Conservation (phyloP, 2,113 vertebrate genomes). For the Mellivora capensis region DNA sequence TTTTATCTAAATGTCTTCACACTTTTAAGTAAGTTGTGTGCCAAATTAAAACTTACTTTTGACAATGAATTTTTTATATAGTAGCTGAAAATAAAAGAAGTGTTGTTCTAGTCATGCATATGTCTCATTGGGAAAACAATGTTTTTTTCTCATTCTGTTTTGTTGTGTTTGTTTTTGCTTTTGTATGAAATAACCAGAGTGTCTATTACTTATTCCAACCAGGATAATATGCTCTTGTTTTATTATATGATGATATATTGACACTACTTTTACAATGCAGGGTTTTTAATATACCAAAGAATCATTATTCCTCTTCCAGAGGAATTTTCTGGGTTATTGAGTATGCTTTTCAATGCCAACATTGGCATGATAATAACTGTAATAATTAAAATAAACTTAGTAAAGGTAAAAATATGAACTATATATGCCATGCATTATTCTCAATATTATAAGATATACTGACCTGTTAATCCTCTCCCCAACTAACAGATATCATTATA, state of each 20-base stretch:
- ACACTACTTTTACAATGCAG: neutral
- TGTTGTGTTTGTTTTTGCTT: neutral
- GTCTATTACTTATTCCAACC: neutral
- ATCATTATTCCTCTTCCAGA: neutral
- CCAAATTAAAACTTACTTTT: neutral
- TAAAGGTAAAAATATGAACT: neutral
- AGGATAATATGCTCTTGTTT: neutral
- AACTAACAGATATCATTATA: neutral
- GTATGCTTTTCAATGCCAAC: neutral
- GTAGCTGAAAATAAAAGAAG: neutral
- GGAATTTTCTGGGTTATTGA: neutral
- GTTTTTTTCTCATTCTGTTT: neutral
- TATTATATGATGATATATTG: neutral
- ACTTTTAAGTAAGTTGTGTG: neutral
- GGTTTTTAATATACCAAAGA: neutral
- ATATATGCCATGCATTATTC: neutral
- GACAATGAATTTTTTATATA: neutral
- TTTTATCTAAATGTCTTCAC: neutral
- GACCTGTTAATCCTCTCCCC: neutral
- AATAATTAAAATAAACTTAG: neutral
- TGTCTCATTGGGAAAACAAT: neutral
- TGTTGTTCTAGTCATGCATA: neutral
- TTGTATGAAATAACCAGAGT: neutral
- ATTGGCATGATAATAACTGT: neutral
- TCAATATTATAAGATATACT: neutral